A percentile compares a stretch with the other conserved stretches of the same genome.
Conservation (phyloP, 1,140 invertebrate species). For the Pseudoatta argentina region DNA sequence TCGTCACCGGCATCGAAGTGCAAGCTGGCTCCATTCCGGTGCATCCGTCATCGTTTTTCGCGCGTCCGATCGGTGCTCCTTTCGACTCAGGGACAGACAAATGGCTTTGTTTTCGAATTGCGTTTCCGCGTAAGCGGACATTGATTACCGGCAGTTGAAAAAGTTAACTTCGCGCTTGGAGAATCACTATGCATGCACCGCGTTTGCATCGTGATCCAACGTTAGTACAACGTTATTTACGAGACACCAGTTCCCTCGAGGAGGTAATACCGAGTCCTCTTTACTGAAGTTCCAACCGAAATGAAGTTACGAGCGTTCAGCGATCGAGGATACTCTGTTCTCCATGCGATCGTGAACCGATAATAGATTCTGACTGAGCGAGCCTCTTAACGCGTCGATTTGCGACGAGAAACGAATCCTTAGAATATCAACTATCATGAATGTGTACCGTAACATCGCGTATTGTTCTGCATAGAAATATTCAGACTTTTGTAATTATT, state of each 20-base stretch:
- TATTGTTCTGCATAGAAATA: neutral
- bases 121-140: conserved; percentile 44
- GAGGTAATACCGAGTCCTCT: conserved; percentile 1
- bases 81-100: conserved; percentile 48
- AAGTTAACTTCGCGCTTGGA: conserved; percentile 10
- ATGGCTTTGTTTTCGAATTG: conserved; percentile 69
- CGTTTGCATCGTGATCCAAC: conserved; percentile 21
- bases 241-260: neutral
- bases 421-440: neutral
- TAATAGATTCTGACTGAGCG: neutral
- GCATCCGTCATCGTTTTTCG: conserved; percentile 63
- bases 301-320: conserved; percentile 1
- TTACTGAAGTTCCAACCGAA: neutral
- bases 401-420: neutral
- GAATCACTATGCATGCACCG: neutral
- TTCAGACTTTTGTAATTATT: neutral
- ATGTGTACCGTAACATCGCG: neutral
- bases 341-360: neutral
- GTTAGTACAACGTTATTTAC: conserved; percentile 41
- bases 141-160: conserved; percentile 61
- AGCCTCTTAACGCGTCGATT: neutral
- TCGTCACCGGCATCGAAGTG: conserved; percentile 26
- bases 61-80: neutral
- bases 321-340: neutral
- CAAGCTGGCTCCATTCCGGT: conserved; percentile 47